Evolutionary conservation across 2,113 vertebrate species (phyloP), one percentile per base, ranked within the genome.

Genomic region (Apodemus sylvaticus): DNA sequence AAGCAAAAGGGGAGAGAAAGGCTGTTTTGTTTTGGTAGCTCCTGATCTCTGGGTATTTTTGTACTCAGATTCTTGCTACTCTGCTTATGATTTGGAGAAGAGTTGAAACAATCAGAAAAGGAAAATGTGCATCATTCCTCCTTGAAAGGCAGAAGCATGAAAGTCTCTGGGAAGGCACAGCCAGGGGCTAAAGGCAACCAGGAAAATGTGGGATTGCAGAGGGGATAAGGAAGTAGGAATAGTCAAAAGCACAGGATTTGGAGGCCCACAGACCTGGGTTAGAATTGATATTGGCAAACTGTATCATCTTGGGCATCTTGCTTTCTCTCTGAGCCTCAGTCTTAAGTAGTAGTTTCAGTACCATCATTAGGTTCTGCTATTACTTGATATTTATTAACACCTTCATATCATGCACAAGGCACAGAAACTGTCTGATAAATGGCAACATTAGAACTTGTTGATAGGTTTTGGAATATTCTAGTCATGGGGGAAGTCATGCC

Each of bases 21-120:
- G n/a, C 48, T 10, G 14, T 6, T 39, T n/a, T 29, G 13, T 24
- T 26, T 81, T 31, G 7, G 85, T 64, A n/a, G 89, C 78, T 74
- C 26, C 26, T 87, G 34, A 60, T 73, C 45, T 94, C 36, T 86
- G 64, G 85, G 8, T 4, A 58, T 24, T 51, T 66, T 74, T 68
- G 13, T 9, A 53, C 39, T 70, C 86, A 55, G 39, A 73, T 36
- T 29, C 34, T 58, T 14, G 0, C 9, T 64, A 60, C 11, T 62
- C 29, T 85, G 78, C 6, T 58, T 12, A 36, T 26, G 66, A 74
- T 48, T 55, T 94, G 58, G 34, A 70, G 29, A 68, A 71, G 77
- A 86, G 34, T 29, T 82, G 74, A 73, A 83, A 85, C 10, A n/a
- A 55, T 53, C 95, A 96, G 45, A 53, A 64, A 92, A 42, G 34